These are phyloP conservation scores for Sorex araneus DNA, from an alignment of 2,113 vertebrate genomes.

Conservation along the genomic window DNA sequence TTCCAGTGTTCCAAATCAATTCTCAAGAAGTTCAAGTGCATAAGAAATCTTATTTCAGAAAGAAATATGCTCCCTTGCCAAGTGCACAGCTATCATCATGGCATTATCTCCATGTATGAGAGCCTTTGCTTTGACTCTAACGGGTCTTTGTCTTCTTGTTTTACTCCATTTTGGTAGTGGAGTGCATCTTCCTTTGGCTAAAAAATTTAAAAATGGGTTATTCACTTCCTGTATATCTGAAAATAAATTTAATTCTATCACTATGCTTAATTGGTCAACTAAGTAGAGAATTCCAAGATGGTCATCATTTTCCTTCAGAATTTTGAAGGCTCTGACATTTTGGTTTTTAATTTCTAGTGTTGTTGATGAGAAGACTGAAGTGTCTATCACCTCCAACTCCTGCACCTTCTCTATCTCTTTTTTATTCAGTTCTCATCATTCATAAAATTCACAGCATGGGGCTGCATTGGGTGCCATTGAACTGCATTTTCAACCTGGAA, in stretches of 20 bases:
- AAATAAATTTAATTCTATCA: not conserved
- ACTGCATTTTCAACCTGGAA: not conserved
- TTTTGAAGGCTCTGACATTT: not conserved
- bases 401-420: too few relatives aligned
- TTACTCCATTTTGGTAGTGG: not conserved
- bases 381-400: rapidly evolving
- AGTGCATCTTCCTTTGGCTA: not conserved
- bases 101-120: not conserved
- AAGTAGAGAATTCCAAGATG: not conserved
- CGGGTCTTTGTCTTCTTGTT: not conserved
- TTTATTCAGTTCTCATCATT: not conserved
- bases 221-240: not conserved
- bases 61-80: not conserved
- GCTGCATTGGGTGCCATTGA: not conserved
- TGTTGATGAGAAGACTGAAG: not conserved
- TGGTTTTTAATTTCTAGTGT: not conserved
- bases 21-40: not conserved
- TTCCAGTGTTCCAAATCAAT: not conserved
- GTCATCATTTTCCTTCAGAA: not conserved
- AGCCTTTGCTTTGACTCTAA: not conserved
- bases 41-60: not conserved
- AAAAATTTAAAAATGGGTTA: not conserved
- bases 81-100: not conserved
- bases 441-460: not conserved
- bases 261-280: not conserved